These are phyloP conservation scores for Drosophila athabasca DNA, from an alignment of 1,140 invertebrate species.

Conservation along the genomic window DNA sequence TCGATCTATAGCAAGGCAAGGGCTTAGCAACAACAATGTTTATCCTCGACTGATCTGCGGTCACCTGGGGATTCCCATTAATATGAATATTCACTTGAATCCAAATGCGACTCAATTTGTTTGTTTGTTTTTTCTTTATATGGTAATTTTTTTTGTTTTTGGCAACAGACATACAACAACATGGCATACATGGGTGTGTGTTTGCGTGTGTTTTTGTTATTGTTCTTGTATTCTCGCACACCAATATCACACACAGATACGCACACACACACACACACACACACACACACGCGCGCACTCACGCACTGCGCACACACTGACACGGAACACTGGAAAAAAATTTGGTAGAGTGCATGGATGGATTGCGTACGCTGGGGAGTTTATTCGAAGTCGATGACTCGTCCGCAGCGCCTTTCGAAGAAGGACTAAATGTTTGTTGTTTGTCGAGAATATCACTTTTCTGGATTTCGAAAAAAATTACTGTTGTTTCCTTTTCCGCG, in stretches of 20 bases:
- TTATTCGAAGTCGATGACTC: slow-evolving; percentile 53
- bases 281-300: slow-evolving; percentile 3
- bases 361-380: slow-evolving; percentile 53
- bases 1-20: too few relatives aligned
- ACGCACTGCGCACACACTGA: slow-evolving; percentile 44
- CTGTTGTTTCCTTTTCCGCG: background rate
- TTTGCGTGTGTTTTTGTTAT: slow-evolving; percentile 45
- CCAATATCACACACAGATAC: slow-evolving; percentile 10
- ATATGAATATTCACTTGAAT: background rate
- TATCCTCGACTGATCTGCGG: too few relatives aligned
- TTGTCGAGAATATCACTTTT: too few relatives aligned
- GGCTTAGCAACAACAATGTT: too few relatives aligned
- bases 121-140: slow-evolving; percentile 11
- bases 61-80: too few relatives aligned
- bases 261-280: slow-evolving; percentile 1
- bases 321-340: slow-evolving; percentile 64
- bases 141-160: slow-evolving; percentile 19
- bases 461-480: too few relatives aligned
- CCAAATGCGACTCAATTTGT: background rate
- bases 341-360: slow-evolving; percentile 7
- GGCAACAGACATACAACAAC: slow-evolving; percentile 18
- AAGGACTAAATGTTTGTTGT: slow-evolving; percentile 21
- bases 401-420: slow-evolving; percentile 52
- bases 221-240: slow-evolving; percentile 43
- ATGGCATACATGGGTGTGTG: slow-evolving; percentile 17